These are phyloP conservation scores for Corythoichthys intestinalis DNA, from an alignment of 2,113 vertebrate genomes.

Conservation along the genomic window DNA sequence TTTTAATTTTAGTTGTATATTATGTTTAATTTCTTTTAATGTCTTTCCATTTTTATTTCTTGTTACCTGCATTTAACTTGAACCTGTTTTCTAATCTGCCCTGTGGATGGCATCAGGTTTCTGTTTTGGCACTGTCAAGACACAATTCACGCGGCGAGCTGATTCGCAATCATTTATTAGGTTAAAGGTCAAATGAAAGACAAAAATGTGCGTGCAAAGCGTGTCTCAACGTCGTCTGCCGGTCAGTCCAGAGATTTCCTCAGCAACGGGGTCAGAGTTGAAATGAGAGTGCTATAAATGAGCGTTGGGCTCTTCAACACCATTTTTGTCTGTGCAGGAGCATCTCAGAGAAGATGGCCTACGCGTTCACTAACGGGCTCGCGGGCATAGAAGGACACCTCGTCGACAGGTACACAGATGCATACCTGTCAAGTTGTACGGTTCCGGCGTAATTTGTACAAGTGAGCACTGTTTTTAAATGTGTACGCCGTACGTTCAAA, in stretches of 20 bases:
- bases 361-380: constrained; percentile 12
- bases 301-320: background rate
- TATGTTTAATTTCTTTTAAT: background rate
- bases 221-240: constrained; percentile 35
- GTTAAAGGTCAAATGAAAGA: constrained; percentile 9
- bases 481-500: no score
- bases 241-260: constrained; percentile 27
- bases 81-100: background rate
- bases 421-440: background rate
- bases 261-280: constrained; percentile 41
- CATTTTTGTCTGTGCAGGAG: constrained; percentile 12
- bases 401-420: background rate
- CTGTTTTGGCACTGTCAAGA: background rate
- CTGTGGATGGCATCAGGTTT: constrained; percentile 34
- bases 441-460: background rate
- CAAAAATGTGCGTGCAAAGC: background rate
- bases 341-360: constrained; percentile 40
- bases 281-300: constrained; percentile 48
- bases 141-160: background rate
- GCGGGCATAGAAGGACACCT: constrained; percentile 15
- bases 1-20: background rate
- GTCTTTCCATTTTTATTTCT: background rate
- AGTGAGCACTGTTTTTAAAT: no score
- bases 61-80: background rate
- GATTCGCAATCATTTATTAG: background rate